Percentiles rank a stretch among this genome's conserved stretches.
These are phyloP conservation scores for Acipenser oxyrinchus DNA, from an alignment of 2,797 vertebrate species.

Conservation along the genomic window DNA sequence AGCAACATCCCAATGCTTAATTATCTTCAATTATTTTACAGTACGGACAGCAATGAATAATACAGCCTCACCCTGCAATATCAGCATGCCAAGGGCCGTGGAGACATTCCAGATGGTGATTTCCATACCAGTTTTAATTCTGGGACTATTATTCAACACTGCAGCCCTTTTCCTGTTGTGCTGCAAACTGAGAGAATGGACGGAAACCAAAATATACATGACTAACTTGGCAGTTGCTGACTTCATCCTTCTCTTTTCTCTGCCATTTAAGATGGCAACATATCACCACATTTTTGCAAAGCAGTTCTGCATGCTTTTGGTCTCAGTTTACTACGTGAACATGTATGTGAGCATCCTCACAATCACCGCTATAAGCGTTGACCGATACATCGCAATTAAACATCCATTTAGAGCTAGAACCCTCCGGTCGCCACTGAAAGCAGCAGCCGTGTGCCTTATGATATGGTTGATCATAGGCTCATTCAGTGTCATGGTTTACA, in stretches of 20 bases:
- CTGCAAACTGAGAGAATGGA: constrained; percentile 36
- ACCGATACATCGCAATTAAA: constrained; percentile 44
- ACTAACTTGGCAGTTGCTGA: constrained; percentile 49
- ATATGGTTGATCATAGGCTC: constrained; percentile 37
- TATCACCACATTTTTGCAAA: constrained; percentile 9
- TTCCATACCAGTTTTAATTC: constrained; percentile 41
- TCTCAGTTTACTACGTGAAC: constrained; percentile 47
- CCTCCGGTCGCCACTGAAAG: constrained; percentile 34
- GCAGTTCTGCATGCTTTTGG: constrained; percentile 36
- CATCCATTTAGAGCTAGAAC: constrained; percentile 42
- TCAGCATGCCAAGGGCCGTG: no score
- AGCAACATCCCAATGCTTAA: no score
- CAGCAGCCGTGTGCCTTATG: constrained; percentile 35
- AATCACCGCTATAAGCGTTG: constrained; percentile 49
- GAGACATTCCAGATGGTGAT: constrained; percentile 16
- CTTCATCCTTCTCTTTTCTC: constrained; percentile 54
- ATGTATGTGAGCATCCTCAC: constrained; percentile 61
- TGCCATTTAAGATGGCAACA: constrained; percentile 58
- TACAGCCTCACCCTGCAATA: no score
- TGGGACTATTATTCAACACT: constrained; percentile 44
- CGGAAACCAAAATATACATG: constrained; percentile 54
- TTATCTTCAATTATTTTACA: no score
- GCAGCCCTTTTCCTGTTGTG: constrained; percentile 40
- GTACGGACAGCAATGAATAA: no score
- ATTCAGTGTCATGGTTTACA: accelerated